Conservation (phyloP, 2,888 invertebrate genomes). For the Drosophila kuntzei region DNA sequence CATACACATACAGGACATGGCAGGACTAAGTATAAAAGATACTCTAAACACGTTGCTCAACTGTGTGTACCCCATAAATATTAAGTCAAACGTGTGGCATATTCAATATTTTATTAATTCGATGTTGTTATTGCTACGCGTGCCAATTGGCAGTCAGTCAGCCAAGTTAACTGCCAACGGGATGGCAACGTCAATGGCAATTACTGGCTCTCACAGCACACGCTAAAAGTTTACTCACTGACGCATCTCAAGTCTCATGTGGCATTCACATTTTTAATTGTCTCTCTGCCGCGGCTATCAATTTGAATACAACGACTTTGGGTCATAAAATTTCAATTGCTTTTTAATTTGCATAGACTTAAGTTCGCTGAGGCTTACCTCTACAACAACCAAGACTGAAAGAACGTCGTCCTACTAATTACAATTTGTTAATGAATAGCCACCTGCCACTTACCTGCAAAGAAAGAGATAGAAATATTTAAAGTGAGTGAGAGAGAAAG, state of each 20-base stretch:
- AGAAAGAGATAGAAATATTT: slow-evolving; percentile 16
- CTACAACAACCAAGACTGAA: slow-evolving; percentile 42
- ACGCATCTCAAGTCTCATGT: slow-evolving; percentile 63
- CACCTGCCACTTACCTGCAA: slow-evolving; percentile 67
- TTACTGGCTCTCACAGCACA: slow-evolving; percentile 38
- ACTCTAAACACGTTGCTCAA: slow-evolving; percentile 36
- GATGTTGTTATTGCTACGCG: slow-evolving; percentile 29
- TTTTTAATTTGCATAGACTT: slow-evolving; percentile 79
- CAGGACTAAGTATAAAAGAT: neutral
- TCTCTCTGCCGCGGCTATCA: slow-evolving; percentile 53
- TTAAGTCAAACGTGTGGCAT: slow-evolving; percentile 61
- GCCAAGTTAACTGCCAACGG: slow-evolving; percentile 39
- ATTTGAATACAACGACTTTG: slow-evolving; percentile 60
- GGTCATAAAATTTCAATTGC: slow-evolving; percentile 78
- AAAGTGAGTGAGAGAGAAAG: slow-evolving; percentile 5
- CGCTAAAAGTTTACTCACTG: slow-evolving; percentile 34
- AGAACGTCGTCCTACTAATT: slow-evolving; percentile 61
- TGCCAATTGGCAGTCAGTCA: slow-evolving; percentile 64
- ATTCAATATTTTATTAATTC: slow-evolving; percentile 76
- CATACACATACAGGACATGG: slow-evolving; percentile 7
- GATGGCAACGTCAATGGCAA: slow-evolving; percentile 37
- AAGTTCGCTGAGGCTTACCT: slow-evolving; percentile 42
- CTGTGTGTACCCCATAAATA: slow-evolving; percentile 57
- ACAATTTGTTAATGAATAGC: slow-evolving; percentile 75
- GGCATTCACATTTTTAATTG: slow-evolving; percentile 73